Evolutionary conservation across 2,888 invertebrate species (phyloP), one percentile per base, ranked within the genome.

Genomic region (Pollenia angustigena): DNA sequence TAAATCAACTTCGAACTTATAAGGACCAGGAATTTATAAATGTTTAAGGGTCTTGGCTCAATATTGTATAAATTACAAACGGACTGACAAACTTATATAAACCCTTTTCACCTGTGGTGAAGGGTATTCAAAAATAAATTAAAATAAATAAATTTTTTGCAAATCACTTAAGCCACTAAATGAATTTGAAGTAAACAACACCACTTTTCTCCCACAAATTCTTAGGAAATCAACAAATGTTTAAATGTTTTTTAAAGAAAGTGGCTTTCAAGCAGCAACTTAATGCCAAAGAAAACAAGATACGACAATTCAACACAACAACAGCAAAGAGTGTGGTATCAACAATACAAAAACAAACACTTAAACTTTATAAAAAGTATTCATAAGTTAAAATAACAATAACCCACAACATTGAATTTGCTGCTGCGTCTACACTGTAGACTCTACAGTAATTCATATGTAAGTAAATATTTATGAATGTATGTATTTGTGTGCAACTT

Each of bases 211-310:
- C 86, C 86, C 81, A 83, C 75, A 80, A 83, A 71, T 66, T 72
- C 58, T 66, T 23, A 44, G 60, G 71, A 71, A 83, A 72, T 58
- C 14, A 18, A 23, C 14, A 60, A 76, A 62, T 48, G 23, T 46
- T 74, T 68, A 23, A 56, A 48, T 58, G 23, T 46, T 60, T 69
- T 52, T 48, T 6, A 4, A 14, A 4, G 72, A 84, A 83, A 84
- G 66, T 74, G 50, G 42, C 54, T 54, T 69, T 69, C 46, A 66
- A 74, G 40, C 60, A 52, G 58, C 60, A 66, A 68, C 48, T 60
- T 52, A 81, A 81, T 58, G 76, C 68, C 72, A 81, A 78, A 75
- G 52, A 64, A 79, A 82, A 86, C 52, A 81, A 79, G 71, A 9
- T 48, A 54, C 46, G 56, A 58, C 14, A 46, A 18, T 56, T 81